phyloP scores from a whole-genome alignment of 2,797 vertebrate species.

The Myripristis murdjan region DNA sequence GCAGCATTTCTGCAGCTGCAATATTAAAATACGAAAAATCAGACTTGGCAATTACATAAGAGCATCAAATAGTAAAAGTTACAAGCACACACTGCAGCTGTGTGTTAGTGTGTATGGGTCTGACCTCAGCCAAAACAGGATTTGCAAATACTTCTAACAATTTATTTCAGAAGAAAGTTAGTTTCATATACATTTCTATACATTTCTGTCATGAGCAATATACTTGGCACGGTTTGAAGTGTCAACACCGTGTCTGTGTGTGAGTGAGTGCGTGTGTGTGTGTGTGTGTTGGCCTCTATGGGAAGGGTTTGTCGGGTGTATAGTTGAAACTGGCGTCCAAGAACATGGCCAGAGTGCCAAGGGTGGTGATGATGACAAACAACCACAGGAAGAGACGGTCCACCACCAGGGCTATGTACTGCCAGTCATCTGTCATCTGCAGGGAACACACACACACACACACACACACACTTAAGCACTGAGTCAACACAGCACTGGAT shows the following conservation, averaged over 20 bases:
- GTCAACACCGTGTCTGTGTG: not conserved
- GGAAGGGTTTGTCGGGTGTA: constrained; percentile 85
- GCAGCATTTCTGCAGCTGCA: constrained; percentile 33
- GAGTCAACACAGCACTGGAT: constrained; percentile 51
- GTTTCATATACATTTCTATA: no score
- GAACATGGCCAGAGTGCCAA: constrained; percentile 88
- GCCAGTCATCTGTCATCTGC: constrained; percentile 88
- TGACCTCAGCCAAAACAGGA: not conserved
- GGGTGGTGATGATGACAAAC: constrained; percentile 86
- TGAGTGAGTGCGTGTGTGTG: constrained; percentile 6
- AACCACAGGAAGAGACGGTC: constrained; percentile 89
- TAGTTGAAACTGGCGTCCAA: constrained; percentile 89
- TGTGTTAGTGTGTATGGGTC: constrained; percentile 3
- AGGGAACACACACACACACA: constrained; percentile 38
- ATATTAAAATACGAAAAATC: constrained; percentile 54
- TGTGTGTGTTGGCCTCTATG: constrained; percentile 52
- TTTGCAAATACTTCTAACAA: not conserved
- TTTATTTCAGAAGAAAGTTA: not conserved
- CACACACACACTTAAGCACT: constrained; percentile 20
- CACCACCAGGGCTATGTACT: constrained; percentile 87
- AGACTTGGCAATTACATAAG: constrained; percentile 13
- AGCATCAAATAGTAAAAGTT: constrained; percentile 30
- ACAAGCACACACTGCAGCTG: not conserved
- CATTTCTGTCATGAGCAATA: no score
- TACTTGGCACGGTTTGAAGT: no score